Base-by-base conservation (phyloP, 2,888 invertebrate genomes). In the Drosophila merina region DNA sequence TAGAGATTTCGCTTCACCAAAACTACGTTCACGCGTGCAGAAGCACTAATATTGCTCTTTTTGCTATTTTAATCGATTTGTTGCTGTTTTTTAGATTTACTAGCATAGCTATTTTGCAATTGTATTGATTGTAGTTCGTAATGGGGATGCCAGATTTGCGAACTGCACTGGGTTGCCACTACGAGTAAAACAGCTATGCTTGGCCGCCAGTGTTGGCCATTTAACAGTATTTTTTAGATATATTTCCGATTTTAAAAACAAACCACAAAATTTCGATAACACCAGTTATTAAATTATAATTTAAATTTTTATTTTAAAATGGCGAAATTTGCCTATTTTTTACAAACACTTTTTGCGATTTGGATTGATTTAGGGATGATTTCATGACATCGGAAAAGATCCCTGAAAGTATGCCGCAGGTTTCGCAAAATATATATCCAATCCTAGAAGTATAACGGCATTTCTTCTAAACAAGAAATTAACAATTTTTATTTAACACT, bases 41-140 rank as follows among this genome's bases (percentile, higher is more conserved):
- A 25, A 6, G 38, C 33, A 50, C 10, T 3, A 28, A n/a, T 50
- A 55, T 69, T 64, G 31, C 44, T 28, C 56, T 38, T 44, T 48
- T n/a, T 12, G 10, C 51, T 66, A 52, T 59, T 47, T 70, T 60
- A 42, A 30, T 57, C 8, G 49, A 51, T 60, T 77, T 38, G 42
- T 68, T 64, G 33, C 62, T 56, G n/a, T 33, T 74, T 73, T 45
- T 60, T 55, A 52, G 66, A 31, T 70, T 82, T 64, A 67, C 64
- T 64, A 67, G 74, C 79, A 81, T 79, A 79, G 82, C 77, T 75
- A 77, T 79, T 55, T 79, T 59, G 44, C 44, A 59, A 54, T 72
- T 79, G 54, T 81, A 79, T 79, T 78, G 78, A 78, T 78, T 78
- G 77, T 70, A 75, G 42, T 60, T 69, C 69, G 69, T 63, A 58